Conservation (phyloP, 2,113 vertebrate genomes). For the Callocephalon fimbriatum region DNA sequence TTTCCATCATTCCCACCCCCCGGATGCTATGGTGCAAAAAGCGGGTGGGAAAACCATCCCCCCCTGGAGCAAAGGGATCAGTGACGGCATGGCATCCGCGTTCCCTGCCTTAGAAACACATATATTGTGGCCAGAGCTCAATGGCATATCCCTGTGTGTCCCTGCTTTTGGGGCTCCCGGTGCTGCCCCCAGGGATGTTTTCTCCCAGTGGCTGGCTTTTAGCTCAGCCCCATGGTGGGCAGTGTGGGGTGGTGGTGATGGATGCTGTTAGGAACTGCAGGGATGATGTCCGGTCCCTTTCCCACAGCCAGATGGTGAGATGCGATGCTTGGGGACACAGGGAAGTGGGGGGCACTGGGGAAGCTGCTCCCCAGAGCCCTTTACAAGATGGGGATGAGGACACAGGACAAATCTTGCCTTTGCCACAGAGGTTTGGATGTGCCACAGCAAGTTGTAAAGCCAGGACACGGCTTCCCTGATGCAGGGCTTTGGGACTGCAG, state of each 20-base stretch:
- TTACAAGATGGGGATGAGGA: not conserved
- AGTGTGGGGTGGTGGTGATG: not conserved
- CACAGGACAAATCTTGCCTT: not conserved
- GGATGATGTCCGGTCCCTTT: fast-evolving
- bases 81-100: not conserved
- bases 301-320: fast-evolving
- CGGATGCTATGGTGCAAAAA: not conserved
- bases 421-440: not conserved
- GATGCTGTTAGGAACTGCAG: not conserved
- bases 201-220: not conserved
- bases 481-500: not conserved
- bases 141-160: fast-evolving
- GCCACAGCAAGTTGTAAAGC: not conserved
- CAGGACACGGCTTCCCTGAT: fast-evolving
- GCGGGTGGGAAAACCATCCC: not conserved
- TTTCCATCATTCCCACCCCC: not conserved
- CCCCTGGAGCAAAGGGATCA: not conserved
- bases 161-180: not conserved
- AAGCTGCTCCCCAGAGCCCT: not conserved
- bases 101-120: not conserved
- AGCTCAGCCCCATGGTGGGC: not conserved
- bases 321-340: fast-evolving
- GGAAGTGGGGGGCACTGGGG: fast-evolving
- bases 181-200: not conserved
- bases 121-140: not conserved